Evolutionary conservation across 1,140 invertebrate species (phyloP), one percentile per base, ranked within the genome.

Genomic region (Drosophila pachea): DNA sequence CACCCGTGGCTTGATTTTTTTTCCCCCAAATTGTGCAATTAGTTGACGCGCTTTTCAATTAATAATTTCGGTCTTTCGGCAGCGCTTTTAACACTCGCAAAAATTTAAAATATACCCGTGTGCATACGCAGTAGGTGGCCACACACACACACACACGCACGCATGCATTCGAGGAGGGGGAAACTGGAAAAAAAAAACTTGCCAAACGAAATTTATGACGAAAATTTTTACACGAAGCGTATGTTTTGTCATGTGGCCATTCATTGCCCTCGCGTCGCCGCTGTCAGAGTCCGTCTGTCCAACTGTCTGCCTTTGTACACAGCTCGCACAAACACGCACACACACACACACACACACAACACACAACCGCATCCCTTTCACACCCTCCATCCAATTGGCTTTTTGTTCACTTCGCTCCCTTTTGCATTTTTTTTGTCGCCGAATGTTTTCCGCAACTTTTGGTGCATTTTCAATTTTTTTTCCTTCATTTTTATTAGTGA

Each of bases 171-270:
- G 22, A 3, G 22, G 22, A 22, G 22, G 22, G 22, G 35, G 11
- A 38, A 38, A 38, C n/a, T n/a, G n/a, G n/a, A 11, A 8, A 43
- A 7, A 47, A 47, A 70, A 66, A 66, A 53, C 56, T 54, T 49
- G 50, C 48, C 77, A 82, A 82, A 74, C 53, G 40, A 74, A 82
- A 77, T 81, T 81, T 81, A 81, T 81, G 78, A 82, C 78, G 64
- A 70, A 78, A 69, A 84, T 75, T 78, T 82, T 63, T 73, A 78
- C 79, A 84, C 62, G 48, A 66, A 83, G 73, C 79, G 79, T 84
- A 83, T 84, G 79, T 84, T 84, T 78, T 84, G 79, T 78, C 79
- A 78, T 83, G 73, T 76, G 76, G 63, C 79, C 79, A 83, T 83
- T 83, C 78, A 73, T 84, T 78, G 72, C 73, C 48, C 58, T 40